phyloP scores from a whole-genome alignment of 2,888 invertebrate genomes.

The Chelonus formosanus region DNA sequence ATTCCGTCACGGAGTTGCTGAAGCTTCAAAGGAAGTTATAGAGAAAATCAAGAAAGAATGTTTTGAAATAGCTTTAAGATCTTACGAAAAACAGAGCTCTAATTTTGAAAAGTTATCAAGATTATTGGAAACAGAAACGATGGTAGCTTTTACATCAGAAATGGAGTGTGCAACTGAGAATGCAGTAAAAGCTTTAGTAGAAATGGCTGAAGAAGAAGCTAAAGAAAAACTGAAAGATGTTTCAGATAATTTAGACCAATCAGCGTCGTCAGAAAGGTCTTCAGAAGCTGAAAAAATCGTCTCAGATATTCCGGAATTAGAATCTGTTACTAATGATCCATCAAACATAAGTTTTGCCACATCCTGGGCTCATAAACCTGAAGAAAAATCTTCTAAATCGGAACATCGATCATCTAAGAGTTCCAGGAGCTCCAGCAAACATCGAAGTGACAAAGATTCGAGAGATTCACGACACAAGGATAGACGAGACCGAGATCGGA shows the following conservation, averaged over 20 bases:
- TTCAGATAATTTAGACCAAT: neutral
- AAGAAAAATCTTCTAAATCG: conserved; percentile 47
- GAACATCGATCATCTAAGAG: conserved; percentile 17
- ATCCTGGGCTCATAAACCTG: conserved; percentile 33
- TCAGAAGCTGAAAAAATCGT: conserved; percentile 22
- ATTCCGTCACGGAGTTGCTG: conserved; percentile 54
- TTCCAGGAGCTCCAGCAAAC: conserved; percentile 15
- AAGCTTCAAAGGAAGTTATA: conserved; percentile 58
- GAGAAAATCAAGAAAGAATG: conserved; percentile 58
- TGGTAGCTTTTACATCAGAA: conserved; percentile 55
- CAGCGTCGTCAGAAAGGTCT: neutral
- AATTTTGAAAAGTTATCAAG: conserved; percentile 52
- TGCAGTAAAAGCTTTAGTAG: conserved; percentile 61
- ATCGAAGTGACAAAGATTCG: conserved; percentile 30
- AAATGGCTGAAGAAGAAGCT: conserved; percentile 63
- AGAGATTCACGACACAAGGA: conserved; percentile 35
- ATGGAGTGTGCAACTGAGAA: conserved; percentile 62
- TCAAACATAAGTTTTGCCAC: neutral
- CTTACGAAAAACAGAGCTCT: conserved; percentile 46
- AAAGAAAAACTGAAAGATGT: conserved; percentile 49
- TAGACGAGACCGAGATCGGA: conserved; percentile 47
- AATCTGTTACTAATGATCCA: conserved; percentile 27
- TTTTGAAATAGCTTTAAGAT: conserved; percentile 52
- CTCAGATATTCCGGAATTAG: conserved; percentile 13
- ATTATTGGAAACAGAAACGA: conserved; percentile 54